Percentiles rank a stretch among this genome's conserved stretches.
These are phyloP conservation scores for Podarcis muralis DNA, from an alignment of 2,113 vertebrate genomes.

Conservation along the genomic window DNA sequence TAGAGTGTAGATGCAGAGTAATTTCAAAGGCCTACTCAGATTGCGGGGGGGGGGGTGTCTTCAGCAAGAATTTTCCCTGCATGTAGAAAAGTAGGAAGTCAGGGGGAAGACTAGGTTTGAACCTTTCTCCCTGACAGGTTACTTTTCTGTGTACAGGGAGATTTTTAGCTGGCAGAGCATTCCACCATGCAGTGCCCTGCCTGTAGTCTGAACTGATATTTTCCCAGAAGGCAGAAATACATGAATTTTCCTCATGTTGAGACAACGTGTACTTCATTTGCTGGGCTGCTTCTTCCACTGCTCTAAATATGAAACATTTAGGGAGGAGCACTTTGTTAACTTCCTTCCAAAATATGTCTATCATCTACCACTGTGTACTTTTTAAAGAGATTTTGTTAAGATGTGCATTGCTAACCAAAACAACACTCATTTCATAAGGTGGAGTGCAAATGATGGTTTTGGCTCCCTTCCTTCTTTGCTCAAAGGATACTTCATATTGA, in stretches of 20 bases:
- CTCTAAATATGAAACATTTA: background rate
- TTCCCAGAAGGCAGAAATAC: background rate
- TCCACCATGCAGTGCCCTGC: background rate
- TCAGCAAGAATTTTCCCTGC: background rate
- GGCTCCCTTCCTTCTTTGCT: slow-evolving; percentile 50
- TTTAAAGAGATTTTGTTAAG: background rate
- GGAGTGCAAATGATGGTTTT: background rate
- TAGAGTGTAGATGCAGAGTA: background rate
- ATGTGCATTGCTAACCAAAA: background rate
- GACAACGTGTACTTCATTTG: background rate
- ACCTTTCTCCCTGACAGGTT: background rate
- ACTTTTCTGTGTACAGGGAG: background rate
- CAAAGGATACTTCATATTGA: background rate
- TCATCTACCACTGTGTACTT: background rate
- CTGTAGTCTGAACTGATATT: background rate
- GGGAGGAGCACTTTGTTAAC: background rate
- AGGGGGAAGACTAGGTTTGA: background rate
- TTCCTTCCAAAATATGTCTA: background rate
- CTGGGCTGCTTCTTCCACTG: background rate
- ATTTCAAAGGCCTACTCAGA: background rate
- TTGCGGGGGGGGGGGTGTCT: background rate
- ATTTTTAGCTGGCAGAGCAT: background rate
- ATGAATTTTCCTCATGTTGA: background rate
- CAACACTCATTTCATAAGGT: background rate
- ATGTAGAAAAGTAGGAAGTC: background rate